Conservation (phyloP, 2,888 invertebrate genomes). For the Tinea trinotella region DNA sequence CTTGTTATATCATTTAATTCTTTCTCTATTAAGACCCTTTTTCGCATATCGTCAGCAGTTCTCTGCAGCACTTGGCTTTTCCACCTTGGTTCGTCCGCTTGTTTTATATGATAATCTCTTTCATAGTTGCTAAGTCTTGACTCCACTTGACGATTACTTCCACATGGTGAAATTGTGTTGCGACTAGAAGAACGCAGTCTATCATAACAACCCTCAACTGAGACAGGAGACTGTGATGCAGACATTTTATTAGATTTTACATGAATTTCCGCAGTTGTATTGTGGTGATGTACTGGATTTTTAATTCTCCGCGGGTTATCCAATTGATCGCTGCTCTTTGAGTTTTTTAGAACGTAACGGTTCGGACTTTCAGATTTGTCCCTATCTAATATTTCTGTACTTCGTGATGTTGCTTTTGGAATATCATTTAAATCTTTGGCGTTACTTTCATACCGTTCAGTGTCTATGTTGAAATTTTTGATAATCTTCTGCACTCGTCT, state of each 20-base stretch:
- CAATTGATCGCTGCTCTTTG: conserved; percentile 56
- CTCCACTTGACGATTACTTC: conserved; percentile 35
- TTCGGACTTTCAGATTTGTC: conserved; percentile 45
- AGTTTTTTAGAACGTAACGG: conserved; percentile 45
- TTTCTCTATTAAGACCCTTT: conserved; percentile 50
- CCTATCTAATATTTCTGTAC: conserved; percentile 60
- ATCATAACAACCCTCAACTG: conserved; percentile 45
- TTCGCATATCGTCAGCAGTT: conserved; percentile 60
- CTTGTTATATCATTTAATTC: conserved; percentile 47
- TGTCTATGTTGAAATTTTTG: conserved; percentile 50
- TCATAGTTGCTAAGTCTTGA: conserved; percentile 39
- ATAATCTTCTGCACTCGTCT: conserved; percentile 51
- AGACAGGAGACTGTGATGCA: conserved; percentile 53
- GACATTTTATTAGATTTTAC: conserved; percentile 53
- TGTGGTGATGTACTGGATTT: conserved; percentile 35
- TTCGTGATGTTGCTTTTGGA: conserved; percentile 56
- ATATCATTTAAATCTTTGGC: conserved; percentile 56
- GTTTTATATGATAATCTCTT: conserved; percentile 30
- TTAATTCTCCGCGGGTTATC: conserved; percentile 38
- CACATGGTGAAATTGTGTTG: conserved; percentile 45
- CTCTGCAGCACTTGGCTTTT: conserved; percentile 63
- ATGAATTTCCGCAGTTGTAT: conserved; percentile 63
- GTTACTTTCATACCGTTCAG: conserved; percentile 48
- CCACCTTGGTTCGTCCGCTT: conserved; percentile 40
- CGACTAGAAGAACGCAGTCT: conserved; percentile 48